Evolutionary conservation across 2,113 vertebrate genomes (phyloP).

Genomic region (Datnioides undecimradiatus): DNA sequence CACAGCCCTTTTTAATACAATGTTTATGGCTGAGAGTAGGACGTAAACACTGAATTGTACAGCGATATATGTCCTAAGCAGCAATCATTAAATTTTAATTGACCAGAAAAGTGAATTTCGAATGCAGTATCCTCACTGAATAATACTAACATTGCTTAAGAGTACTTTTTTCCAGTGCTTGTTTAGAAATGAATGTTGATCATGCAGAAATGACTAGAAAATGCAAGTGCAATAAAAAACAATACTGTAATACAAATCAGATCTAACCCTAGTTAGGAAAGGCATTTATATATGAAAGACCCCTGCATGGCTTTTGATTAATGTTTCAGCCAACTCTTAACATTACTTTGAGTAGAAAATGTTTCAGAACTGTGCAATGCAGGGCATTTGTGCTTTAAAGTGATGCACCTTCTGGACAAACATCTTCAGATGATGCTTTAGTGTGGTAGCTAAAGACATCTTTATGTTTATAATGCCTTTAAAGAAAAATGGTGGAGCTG

Average conservation of each 20-base stretch:
- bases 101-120: background rate
- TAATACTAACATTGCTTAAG: background rate
- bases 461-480: background rate
- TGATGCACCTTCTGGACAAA: background rate
- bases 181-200: background rate
- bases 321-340: background rate
- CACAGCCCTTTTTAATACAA: background rate
- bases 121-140: background rate
- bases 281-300: background rate
- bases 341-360: background rate
- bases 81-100: slow-evolving; percentile 7
- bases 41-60: slow-evolving; percentile 27
- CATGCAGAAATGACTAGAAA: no score
- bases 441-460: background rate
- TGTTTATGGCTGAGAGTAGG: slow-evolving; percentile 20
- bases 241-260: background rate
- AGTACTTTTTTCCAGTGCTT: background rate
- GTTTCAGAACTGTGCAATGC: background rate
- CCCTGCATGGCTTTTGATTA: background rate
- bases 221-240: no score
- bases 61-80: background rate
- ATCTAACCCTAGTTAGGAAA: background rate
- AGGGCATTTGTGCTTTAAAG: background rate
- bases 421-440: background rate
- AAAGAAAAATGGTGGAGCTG: slow-evolving; percentile 8